Evolutionary conservation across 1,140 invertebrate genomes (phyloP), one percentile per base, ranked within the genome.

Genomic region (Atta texana): DNA sequence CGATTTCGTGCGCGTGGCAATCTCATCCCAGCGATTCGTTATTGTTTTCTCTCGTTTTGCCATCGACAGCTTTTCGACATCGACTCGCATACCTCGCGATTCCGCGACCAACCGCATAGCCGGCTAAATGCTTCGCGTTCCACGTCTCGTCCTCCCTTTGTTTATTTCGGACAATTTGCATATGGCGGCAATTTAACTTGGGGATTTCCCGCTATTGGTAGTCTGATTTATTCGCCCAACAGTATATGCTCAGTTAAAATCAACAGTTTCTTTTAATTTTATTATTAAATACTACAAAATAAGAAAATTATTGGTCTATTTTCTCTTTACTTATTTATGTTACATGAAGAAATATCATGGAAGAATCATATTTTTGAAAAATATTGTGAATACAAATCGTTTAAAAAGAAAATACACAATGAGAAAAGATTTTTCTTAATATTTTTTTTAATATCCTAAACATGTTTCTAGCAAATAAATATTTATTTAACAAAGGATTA

Each of bases 21-120:
- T 3, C n/a, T 53, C 34, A 12, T 44, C 53, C 66, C n/a, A 55
- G 3, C 80, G 34, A 74, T 82, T 72, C 24, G 80, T 84, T 61
- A 84, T 81, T 81, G 69, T 84, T 75, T 61, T 61, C 24, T 34
- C 64, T 28, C 49, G 63, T 28, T 24, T 39, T 49, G 49, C 39
- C 75, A 7, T 12, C 68, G 68, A 82, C 39, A 82, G 69, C 71
- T 84, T 81, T 84, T 59, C 80, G 55, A 44, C 69, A 49, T 39
- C 39, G 14, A 51, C 12, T 24, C 55, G 21, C 8, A 31, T 61
- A 49, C 66, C n/a, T 82, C 18, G 57, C 44, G 55, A 61, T 34
- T 74, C 24, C 24, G 24, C 55, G 55, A 75, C 16, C 39, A 34
- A 34, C 49, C 63, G 8, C 68, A 59, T 12, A 57, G n/a, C 49